These are phyloP conservation scores for Plebejus argus DNA, from an alignment of 2,888 invertebrate species.

Conservation along the genomic window DNA sequence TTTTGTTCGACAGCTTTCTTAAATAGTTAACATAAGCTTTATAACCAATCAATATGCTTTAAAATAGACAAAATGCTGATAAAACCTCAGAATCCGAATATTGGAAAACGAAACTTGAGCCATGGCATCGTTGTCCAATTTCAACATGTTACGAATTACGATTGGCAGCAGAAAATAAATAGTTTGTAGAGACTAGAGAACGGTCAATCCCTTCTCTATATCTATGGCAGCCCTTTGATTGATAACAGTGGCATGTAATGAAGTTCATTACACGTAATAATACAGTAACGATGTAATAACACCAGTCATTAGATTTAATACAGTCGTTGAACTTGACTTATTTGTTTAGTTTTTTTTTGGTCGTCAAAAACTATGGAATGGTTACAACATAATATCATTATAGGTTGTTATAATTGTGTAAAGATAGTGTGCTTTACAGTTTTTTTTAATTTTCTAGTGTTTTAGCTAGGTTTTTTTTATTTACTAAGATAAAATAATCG, in stretches of 20 bases:
- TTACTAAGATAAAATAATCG: too few species aligned
- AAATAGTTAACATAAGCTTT: too few species aligned
- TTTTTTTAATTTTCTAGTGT: too few species aligned
- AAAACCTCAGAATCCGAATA: too few species aligned
- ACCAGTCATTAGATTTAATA: conserved; percentile 25
- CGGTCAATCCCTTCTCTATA: background rate
- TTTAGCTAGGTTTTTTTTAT: too few species aligned
- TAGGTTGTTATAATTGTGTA: background rate
- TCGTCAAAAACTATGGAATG: background rate
- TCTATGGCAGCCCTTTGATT: conserved; percentile 22
- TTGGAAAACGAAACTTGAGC: too few species aligned
- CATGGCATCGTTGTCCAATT: too few species aligned
- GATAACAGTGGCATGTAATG: conserved; percentile 23
- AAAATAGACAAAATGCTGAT: too few species aligned
- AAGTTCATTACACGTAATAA: conserved; percentile 26
- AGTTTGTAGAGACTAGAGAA: background rate
- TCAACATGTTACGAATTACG: too few species aligned
- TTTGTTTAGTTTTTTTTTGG: conserved; percentile 18
- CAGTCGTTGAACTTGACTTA: background rate
- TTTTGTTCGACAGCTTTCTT: too few species aligned
- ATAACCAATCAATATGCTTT: too few species aligned
- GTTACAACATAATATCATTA: background rate
- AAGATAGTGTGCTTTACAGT: background rate
- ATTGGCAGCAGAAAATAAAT: too few species aligned
- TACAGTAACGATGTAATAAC: conserved; percentile 1